Percentiles rank a stretch among this genome's conserved stretches.
phyloP scores from a whole-genome alignment of 2,888 invertebrate genomes.

The Furcula furcula region DNA sequence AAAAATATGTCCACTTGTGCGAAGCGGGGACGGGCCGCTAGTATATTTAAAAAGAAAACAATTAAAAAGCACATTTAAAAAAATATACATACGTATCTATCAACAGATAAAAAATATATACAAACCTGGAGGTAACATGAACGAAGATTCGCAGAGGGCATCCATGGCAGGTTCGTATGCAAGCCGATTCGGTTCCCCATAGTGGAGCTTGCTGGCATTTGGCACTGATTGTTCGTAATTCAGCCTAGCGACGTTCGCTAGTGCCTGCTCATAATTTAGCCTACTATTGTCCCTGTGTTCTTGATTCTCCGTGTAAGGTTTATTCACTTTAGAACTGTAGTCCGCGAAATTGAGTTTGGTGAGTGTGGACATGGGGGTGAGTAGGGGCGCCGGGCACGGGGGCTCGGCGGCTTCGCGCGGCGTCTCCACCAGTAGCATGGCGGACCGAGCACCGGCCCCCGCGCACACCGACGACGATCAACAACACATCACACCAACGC shows the following conservation, averaged over 20 bases:
- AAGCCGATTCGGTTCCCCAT: conserved; percentile 64
- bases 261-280: conserved; percentile 64
- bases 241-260: conserved; percentile 60
- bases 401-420: conserved; percentile 88
- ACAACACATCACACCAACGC: conserved; percentile 53
- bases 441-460: conserved; percentile 72
- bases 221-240: conserved; percentile 64
- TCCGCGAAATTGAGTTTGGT: conserved; percentile 73
- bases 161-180: conserved; percentile 64
- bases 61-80: too few species aligned
- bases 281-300: conserved; percentile 59
- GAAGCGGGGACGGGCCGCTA: too few species aligned
- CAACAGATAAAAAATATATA: conserved; percentile 8
- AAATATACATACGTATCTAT: too few species aligned
- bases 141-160: conserved; percentile 62
- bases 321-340: conserved; percentile 75
- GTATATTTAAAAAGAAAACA: too few species aligned
- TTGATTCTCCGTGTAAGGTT: conserved; percentile 49
- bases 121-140: conserved; percentile 63
- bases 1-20: too few species aligned
- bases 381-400: conserved; percentile 69
- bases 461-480: conserved; percentile 51
- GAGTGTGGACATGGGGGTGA: conserved; percentile 71
- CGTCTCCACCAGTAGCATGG: conserved; percentile 89
- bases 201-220: conserved; percentile 55